Conservation (phyloP, 1,140 invertebrate genomes). For the Apocrypta bakeri region DNA sequence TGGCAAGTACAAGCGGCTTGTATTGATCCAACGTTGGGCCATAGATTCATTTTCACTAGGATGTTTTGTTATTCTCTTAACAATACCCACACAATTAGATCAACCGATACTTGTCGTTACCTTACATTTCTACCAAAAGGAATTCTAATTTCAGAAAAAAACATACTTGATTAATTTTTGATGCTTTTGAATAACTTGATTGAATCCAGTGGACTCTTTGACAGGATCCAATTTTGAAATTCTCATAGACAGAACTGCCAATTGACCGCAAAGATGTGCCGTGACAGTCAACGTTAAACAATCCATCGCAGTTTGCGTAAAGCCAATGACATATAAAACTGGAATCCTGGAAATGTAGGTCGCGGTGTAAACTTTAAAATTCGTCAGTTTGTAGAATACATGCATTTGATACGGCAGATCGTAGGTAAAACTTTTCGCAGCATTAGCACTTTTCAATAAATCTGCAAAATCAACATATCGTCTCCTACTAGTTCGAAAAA, state of each 20-base stretch:
- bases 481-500: background rate
- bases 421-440: conserved; percentile 47
- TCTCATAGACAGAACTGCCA: conserved; percentile 52
- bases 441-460: conserved; percentile 39
- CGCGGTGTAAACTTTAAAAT: conserved; percentile 34
- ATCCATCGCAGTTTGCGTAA: conserved; percentile 59
- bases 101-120: no score
- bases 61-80: no score
- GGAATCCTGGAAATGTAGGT: conserved; percentile 54
- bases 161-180: conserved; percentile 49
- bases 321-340: conserved; percentile 54
- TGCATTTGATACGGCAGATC: conserved; percentile 57
- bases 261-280: conserved; percentile 55
- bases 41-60: no score
- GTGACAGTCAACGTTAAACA: conserved; percentile 54
- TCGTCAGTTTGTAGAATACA: conserved; percentile 53
- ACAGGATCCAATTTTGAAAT: conserved; percentile 44
- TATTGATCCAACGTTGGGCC: no score
- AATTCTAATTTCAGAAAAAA: background rate
- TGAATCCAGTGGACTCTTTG: background rate
- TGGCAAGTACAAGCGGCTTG: no score
- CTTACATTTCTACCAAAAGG: background rate
- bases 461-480: conserved; percentile 46
- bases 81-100: no score
- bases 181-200: conserved; percentile 45